Conservation (phyloP, 1,140 invertebrate genomes). For the Hycleus phaleratus region DNA sequence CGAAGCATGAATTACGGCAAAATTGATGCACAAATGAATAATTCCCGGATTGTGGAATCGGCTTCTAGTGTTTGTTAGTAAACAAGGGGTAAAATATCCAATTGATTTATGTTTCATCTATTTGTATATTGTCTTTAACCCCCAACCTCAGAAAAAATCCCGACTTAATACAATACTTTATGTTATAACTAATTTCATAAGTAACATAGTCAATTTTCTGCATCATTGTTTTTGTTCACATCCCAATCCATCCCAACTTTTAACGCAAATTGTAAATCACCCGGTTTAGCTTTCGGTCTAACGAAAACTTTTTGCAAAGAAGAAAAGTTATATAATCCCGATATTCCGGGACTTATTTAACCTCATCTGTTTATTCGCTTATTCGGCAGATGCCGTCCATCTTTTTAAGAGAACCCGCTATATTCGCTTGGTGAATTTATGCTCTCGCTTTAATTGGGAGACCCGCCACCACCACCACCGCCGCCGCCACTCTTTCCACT, state of each 20-base stretch:
- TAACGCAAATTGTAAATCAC: constrained; percentile 18
- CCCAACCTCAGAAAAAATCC: too few relatives aligned
- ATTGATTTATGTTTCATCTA: too few relatives aligned
- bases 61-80: too few relatives aligned
- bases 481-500: constrained; percentile 18
- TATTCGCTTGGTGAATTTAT: constrained; percentile 28
- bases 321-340: constrained; percentile 21
- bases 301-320: constrained; percentile 20
- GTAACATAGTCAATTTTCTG: constrained; percentile 23
- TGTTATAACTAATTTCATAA: constrained; percentile 21
- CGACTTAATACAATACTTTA: too few relatives aligned
- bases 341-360: constrained; percentile 28
- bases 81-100: too few relatives aligned
- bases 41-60: too few relatives aligned
- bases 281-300: constrained; percentile 1
- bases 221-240: constrained; percentile 33
- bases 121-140: too few relatives aligned
- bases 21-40: too few relatives aligned
- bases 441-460: constrained; percentile 30
- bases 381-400: constrained; percentile 27
- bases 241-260: constrained; percentile 18
- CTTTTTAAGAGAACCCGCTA: constrained; percentile 11
- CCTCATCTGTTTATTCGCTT: constrained; percentile 31
- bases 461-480: too few relatives aligned
- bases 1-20: too few relatives aligned